Base-by-base conservation (phyloP, 2,113 vertebrate genomes). In the Megalops atlanticus region DNA sequence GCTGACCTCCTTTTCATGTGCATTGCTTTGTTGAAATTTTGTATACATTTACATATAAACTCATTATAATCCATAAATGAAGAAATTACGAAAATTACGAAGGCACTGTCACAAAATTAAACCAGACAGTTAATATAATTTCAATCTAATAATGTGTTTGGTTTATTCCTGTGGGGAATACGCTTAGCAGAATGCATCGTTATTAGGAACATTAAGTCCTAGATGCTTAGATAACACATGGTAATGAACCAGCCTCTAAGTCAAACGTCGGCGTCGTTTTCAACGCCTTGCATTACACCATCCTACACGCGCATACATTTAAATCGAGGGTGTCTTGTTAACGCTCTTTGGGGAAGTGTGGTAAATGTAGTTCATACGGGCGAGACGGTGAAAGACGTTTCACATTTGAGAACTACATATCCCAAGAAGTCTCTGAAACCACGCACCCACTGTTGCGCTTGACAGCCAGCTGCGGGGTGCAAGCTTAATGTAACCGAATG, bases 391-490 rank as follows among this genome's bases (percentile, higher is more conserved):
- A 49, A 54, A n/a, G 21, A 24, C 33, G 24, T 36, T 49, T n/a
- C 2, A n/a, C n/a, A 31, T n/a, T 64, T n/a, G 31, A 47, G 39
- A 58, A 82, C 80, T 82, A 70, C 80, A 82, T 40, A 35, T 77
- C 80, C 80, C 74, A 82, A 68, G 75, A 41, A 70, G 27, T 64
- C 69, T 8, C 64, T 38, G 40, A 38, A 68, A 64, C 8, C 64
- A 64, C 52, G 58, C 24, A 49, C 54, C 49, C 76, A 68, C 52
- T 76, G 27, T 58, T 21, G 33, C 35, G n/a, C 41, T 64, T 68
- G 52, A 75, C 49, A 76, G 72, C 18, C 72, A 43, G 80, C 49
- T 11, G 4, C 38, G 39, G 41, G 36, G 36, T 41, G 21, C 24
- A 24, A n/a, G 72, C 38, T 39, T 5, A 74, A n/a, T 41, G 72